Evolutionary conservation across 2,797 vertebrate species (phyloP), one percentile per base, ranked within the genome.

Genomic region (Helarctos malayanus): DNA sequence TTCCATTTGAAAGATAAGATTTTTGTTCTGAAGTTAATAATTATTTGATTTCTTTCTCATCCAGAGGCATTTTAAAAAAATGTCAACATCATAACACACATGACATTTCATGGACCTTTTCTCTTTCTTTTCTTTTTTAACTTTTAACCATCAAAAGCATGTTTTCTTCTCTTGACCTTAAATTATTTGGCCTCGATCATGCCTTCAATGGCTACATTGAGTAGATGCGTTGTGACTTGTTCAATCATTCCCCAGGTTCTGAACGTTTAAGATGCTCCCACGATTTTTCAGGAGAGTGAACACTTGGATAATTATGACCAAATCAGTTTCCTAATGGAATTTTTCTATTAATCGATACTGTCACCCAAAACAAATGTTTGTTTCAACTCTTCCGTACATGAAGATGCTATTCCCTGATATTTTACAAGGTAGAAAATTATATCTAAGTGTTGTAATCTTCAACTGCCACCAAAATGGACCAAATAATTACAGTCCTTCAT

Each of bases 1-100:
- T 82, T 84, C 57, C 25, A 76, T 57, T 88, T 95, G 38, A 15
- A 82, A 81, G 63, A 92, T 10, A 92, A 92, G 38, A 65, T 68
- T 41, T 92, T 75, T 86, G 38, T 63, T 75, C 56, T n/a, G 6
- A 86, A 65, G 10, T 87, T 56, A 63, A 59, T 61, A 65, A 80
- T 59, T 47, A 78, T 73, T 54, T 68, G 15, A 90, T 91, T 91
- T 71, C 23, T 57, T 89, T 83, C 91, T 84, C 61, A 89, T 93
- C 71, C 71, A 89, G 79, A 89, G 19, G 5, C 15, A 47, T 71
- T 96, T 8, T 18, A 32, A 41, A 90, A 93, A 87, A 84, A 76
- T 81, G 75, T 75, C 7, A 15, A 56, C 54, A 35, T 38, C 47
- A 87, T 27, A 85, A 21, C 21, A 63, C n/a, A 49, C 14, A 38